Evolutionary conservation across 2,113 vertebrate genomes (phyloP).

Genomic region (Arothron firmamentum): DNA sequence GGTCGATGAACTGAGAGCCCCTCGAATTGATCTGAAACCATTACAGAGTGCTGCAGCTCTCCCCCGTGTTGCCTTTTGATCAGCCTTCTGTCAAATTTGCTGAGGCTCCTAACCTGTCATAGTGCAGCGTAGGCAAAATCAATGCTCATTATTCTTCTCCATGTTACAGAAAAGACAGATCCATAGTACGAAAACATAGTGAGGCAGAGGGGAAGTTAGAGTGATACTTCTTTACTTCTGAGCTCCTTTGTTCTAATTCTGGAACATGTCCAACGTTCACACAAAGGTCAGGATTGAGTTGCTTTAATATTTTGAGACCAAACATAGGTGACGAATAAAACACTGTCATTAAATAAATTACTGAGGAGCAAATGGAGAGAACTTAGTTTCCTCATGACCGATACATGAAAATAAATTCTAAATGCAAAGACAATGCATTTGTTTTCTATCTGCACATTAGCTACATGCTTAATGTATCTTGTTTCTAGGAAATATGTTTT

Average conservation of each 20-base stretch:
- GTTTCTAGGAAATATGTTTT: too few relatives aligned
- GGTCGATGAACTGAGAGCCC: conserved; percentile 18
- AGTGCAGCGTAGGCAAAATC: conserved; percentile 26
- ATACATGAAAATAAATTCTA: too few relatives aligned
- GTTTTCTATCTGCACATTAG: too few relatives aligned
- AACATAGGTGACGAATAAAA: conserved; percentile 11
- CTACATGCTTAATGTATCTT: too few relatives aligned
- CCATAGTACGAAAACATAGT: neutral
- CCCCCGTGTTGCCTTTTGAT: conserved; percentile 25
- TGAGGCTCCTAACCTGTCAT: conserved; percentile 25
- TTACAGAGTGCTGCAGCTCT: conserved; percentile 13
- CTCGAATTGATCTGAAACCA: conserved; percentile 36
- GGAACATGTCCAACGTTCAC: too few relatives aligned
- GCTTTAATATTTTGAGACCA: conserved; percentile 41
- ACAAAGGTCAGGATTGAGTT: conserved; percentile 22
- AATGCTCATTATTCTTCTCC: conserved; percentile 34
- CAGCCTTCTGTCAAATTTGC: conserved; percentile 37
- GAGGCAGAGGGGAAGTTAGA: neutral
- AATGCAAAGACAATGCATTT: too few relatives aligned
- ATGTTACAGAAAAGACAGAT: conserved; percentile 8
- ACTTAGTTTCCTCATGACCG: too few relatives aligned
- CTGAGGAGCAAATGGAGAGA: too few relatives aligned
- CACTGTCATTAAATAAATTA: too few relatives aligned
- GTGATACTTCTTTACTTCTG: conserved; percentile 10
- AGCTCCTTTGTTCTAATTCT: neutral